Evolutionary conservation across 2,113 vertebrate species (phyloP), one percentile per base, ranked within the genome.

Genomic region (Lethenteron reissneri): DNA sequence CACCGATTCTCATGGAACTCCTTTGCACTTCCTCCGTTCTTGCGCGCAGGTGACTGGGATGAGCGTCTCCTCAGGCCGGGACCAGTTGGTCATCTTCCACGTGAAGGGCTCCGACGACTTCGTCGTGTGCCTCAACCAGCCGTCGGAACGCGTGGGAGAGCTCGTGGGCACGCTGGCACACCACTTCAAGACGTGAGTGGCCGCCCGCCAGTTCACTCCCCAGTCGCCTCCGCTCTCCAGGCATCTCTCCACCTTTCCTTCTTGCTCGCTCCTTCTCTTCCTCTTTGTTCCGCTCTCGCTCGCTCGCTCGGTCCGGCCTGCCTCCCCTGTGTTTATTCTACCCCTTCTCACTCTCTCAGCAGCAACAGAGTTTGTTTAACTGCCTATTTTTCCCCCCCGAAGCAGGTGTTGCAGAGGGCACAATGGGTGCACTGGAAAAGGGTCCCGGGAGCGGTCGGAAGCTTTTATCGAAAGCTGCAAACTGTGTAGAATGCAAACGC

Each of bases 61-160:
- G 77, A 95, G 87, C 1, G 80, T 94, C 77, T 90, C 87, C 9
- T 79, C 78, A 1, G 86, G 86, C 2, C 73, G 1, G 7, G 88
- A 92, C 76, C 91, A 94, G 83, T 79, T 92, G 82, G 83, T 89
- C 79, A 87, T 83, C 73, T 77, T 95, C 2, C 90, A 95, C 75
- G 82, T 80, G 0, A 74, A 75, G 58, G 75, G 75, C 14, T 79
- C 81, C 60, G 83, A 90, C 0, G 88, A 88, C 58, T 57, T 92
- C 3, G 81, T 88, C 13, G 78, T 91, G 70, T 88, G 87, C 60
- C 80, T 95, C 12, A 88, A 92, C 76, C 78, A 78, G 72, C 85
- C 77, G 17, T 74, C 85, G 78, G 87, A 88, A 76, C 83, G 88
- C 0, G 77, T 89, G 1, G 90, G 90, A 10, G 89, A 95, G 76